Percentiles rank a stretch among this genome's conserved stretches.
phyloP scores from a whole-genome alignment of 92 coral and sea anemone species.

The Paragorgia papillata region DNA sequence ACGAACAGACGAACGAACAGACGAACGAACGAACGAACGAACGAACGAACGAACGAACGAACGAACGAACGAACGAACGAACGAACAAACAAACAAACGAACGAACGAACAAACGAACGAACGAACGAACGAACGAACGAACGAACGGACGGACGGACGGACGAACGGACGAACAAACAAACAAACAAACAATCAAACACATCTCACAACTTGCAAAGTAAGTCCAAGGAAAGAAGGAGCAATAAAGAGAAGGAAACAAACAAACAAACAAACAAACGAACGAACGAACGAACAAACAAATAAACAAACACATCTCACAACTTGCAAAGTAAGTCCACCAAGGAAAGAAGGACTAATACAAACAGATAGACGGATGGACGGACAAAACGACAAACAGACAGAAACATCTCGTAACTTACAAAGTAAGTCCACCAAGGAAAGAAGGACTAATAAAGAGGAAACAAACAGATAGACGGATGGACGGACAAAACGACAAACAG shows the following conservation, averaged over 20 bases:
- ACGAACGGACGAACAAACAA: neutral
- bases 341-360: no score
- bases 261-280: neutral
- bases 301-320: neutral
- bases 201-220: no score
- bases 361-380: neutral
- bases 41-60: neutral
- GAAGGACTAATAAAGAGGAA: neutral
- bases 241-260: neutral
- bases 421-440: neutral
- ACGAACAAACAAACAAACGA: no score
- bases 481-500: neutral
- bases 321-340: neutral
- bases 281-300: neutral
- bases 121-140: no score
- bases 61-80: no score
- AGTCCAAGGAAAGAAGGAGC: neutral
- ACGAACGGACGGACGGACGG: no score
- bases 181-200: neutral
- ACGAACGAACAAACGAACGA: no score
- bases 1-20: no score
- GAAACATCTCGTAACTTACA: no score
- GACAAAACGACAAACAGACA: neutral
- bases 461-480: neutral
- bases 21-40: no score